Evolutionary conservation across 2,888 invertebrate species (phyloP), one percentile per base, ranked within the genome.

Genomic region (Dynastes hyllus): DNA sequence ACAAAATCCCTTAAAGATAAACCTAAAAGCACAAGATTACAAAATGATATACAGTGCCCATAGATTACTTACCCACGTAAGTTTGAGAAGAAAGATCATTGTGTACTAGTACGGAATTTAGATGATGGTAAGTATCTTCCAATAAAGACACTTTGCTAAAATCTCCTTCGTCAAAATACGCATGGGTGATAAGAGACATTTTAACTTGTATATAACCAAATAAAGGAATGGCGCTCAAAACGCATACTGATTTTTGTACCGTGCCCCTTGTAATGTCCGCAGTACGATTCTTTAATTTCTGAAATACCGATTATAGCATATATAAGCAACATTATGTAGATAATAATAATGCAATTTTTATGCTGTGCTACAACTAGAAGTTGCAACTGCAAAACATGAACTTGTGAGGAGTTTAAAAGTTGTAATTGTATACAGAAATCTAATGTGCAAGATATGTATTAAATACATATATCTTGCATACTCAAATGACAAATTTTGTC

Each of bases 181-280:
- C 98, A 87, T 97, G 95, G 0, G 99, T 99, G 80, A 99, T 98
- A 8, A 99, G 91, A 81, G 97, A 95, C 91, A 99, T 93, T 90
- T 99, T 99, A 82, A 97, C 95, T 87, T 98, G 97, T 79, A 98
- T 94, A 78, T 97, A 94, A 0, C 99, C 99, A 90, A 96, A 99
- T 11, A 99, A 91, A 3, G 99, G 99, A 82, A 95, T 91, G 79
- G 93, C 93, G 85, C 97, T 97, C 78, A 99, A 91, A 22, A 99
- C 97, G 90, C 98, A 98, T 0, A 99, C 98, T 86, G 98, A 97
- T 89, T 99, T 99, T 90, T 99, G 99, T 16, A 99, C 98, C 2
- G 98, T 97, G 85, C 97, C 97, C 84, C 99, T 92, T 0, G 99
- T 99, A 87, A 99, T 97, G 87, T 99, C 98, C 2, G 97, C 95